A percentile compares a stretch with the other conserved stretches of the same genome.
These are phyloP conservation scores for Coryphaenoides rupestris DNA, from an alignment of 2,113 vertebrate species.

Conservation along the genomic window DNA sequence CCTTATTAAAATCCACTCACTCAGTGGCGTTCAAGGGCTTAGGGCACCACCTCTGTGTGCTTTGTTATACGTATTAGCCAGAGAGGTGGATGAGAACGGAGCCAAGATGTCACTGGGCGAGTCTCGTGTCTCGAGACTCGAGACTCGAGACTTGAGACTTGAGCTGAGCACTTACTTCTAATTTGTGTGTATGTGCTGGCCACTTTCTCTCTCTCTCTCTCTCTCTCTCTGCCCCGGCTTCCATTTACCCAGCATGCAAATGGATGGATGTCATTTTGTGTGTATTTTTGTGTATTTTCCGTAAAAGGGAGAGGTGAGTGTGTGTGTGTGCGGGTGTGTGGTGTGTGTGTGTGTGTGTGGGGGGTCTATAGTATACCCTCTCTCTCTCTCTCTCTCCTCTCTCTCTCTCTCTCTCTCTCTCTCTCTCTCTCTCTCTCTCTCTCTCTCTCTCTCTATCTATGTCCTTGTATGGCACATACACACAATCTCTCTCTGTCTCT, in stretches of 20 bases:
- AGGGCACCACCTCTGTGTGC: conserved; percentile 33
- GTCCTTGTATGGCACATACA: too few species aligned
- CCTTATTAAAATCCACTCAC: conserved; percentile 73
- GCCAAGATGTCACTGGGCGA: too few species aligned
- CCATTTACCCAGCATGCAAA: too few species aligned
- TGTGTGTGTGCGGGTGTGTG: neutral
- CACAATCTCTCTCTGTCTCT: conserved; percentile 1
- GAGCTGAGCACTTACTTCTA: too few species aligned
- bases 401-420: conserved; percentile 15
- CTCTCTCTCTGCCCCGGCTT: too few species aligned
- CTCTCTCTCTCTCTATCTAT: conserved; percentile 13
- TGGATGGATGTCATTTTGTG: too few species aligned
- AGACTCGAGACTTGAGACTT: too few species aligned
- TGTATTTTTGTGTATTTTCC: neutral
- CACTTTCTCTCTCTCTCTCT: too few species aligned
- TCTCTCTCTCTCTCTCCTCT: conserved; percentile 8
- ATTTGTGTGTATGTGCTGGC: too few species aligned
- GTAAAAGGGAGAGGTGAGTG: neutral
- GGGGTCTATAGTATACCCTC: neutral
- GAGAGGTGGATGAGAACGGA: conserved; percentile 10
- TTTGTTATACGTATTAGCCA: too few species aligned
- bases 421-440: conserved; percentile 6
- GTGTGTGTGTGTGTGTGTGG: neutral
- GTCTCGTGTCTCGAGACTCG: too few species aligned
- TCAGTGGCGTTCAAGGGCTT: conserved; percentile 56